Percentiles rank a stretch among this genome's conserved stretches.
These are phyloP conservation scores for Stenchaetothrips biformis DNA, from an alignment of 2,888 invertebrate species.

Conservation along the genomic window DNA sequence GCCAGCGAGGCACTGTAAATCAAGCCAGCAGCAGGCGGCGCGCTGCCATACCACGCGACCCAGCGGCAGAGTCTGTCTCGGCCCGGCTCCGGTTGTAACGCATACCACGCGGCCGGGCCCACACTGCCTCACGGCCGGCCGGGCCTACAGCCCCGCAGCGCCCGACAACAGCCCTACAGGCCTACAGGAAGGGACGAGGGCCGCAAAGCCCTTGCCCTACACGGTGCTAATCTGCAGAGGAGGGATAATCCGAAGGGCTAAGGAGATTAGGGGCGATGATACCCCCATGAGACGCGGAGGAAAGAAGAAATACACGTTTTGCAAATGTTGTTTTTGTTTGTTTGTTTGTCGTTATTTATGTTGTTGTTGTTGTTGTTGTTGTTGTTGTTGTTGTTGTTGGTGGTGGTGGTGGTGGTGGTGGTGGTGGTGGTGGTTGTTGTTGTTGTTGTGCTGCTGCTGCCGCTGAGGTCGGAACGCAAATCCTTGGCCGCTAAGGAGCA, in stretches of 20 bases:
- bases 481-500: too few relatives aligned
- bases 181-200: neutral
- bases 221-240: neutral
- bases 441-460: too few relatives aligned
- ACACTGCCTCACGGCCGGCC: neutral
- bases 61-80: neutral
- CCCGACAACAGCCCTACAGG: neutral
- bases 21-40: constrained; percentile 10
- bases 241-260: neutral
- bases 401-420: too few relatives aligned
- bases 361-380: too few relatives aligned
- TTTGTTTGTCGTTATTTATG: too few relatives aligned
- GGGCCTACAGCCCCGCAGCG: neutral
- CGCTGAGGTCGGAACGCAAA: too few relatives aligned
- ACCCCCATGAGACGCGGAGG: too few relatives aligned
- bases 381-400: too few relatives aligned
- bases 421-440: too few relatives aligned
- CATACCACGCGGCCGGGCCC: neutral
- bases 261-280: too few relatives aligned
- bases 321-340: too few relatives aligned
- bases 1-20: constrained; percentile 17
- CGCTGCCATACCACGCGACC: neutral
- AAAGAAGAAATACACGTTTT: too few relatives aligned
- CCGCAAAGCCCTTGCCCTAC: neutral
- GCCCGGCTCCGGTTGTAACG: neutral